A percentile compares a stretch with the other conserved stretches of the same genome.
Conservation (phyloP, 2,888 invertebrate species). For the Epinotia nisella region DNA sequence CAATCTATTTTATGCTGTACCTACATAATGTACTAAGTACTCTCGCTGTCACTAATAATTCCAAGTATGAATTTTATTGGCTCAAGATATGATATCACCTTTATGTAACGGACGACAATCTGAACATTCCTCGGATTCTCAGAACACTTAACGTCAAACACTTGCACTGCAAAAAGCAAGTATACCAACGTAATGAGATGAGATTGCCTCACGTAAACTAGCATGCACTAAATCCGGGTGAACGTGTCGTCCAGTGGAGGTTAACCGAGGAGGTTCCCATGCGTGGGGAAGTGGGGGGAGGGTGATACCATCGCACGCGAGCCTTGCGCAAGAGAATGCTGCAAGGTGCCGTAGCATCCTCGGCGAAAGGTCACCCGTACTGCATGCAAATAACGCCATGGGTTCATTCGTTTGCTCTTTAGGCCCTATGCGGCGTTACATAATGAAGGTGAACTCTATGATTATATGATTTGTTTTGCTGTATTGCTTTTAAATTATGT, state of each 20-base stretch:
- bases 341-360: conserved; percentile 72
- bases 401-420: conserved; percentile 31
- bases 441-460: conserved; percentile 12
- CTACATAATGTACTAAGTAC: too few species aligned
- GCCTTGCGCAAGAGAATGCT: conserved; percentile 57
- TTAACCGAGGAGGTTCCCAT: conserved; percentile 61
- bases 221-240: conserved; percentile 50
- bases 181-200: conserved; percentile 39
- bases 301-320: conserved; percentile 66
- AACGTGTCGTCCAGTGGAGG: conserved; percentile 53
- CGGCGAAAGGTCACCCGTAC: conserved; percentile 71
- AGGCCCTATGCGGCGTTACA: conserved; percentile 24
- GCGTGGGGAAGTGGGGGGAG: conserved; percentile 55
- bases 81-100: too few species aligned
- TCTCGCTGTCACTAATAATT: too few species aligned
- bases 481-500: conserved; percentile 2
- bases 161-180: conserved; percentile 40
- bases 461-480: background rate
- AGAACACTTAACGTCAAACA: conserved; percentile 37
- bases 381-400: conserved; percentile 44
- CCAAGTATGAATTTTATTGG: too few species aligned
- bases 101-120: background rate
- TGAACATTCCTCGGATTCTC: conserved; percentile 13
- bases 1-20: too few species aligned
- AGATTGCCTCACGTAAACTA: conserved; percentile 45